Conservation (phyloP, 2,797 vertebrate genomes). For the Eptatretus atami region DNA sequence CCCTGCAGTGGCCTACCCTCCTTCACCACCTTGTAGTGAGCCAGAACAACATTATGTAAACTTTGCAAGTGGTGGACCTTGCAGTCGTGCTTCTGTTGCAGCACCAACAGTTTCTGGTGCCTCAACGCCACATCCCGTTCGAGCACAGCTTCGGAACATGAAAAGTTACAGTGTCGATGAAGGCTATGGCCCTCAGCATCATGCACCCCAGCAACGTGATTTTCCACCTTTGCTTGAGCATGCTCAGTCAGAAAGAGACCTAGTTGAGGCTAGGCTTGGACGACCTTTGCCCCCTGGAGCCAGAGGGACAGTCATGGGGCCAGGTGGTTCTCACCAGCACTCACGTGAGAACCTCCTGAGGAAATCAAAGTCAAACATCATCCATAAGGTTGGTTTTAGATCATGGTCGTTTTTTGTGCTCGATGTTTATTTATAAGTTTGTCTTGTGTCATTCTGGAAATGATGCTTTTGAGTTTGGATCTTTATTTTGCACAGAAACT, state of each 20-base stretch:
- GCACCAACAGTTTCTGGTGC: not conserved
- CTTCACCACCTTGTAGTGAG: slow-evolving; percentile 4
- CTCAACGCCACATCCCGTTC: not conserved
- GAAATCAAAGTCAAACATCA: not conserved
- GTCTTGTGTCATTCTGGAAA: too few relatives aligned
- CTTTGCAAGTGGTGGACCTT: not conserved
- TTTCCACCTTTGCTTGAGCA: not conserved
- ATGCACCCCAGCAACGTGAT: not conserved
- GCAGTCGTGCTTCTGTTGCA: slow-evolving; percentile 8
- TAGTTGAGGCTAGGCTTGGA: not conserved
- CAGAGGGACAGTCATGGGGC: too few relatives aligned
- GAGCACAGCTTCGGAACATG: slow-evolving; percentile 4
- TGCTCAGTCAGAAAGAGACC: not conserved
- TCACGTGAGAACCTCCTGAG: slow-evolving; percentile 1
- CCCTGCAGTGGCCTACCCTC: slow-evolving; percentile 1
- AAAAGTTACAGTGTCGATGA: not conserved
- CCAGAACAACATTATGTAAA: slow-evolving; percentile 4
- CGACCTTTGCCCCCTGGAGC: too few relatives aligned
- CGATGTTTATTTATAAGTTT: too few relatives aligned
- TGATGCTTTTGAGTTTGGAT: too few relatives aligned
- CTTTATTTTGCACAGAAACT: too few relatives aligned
- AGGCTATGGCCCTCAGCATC: not conserved
- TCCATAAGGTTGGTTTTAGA: too few relatives aligned
- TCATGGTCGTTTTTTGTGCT: too few relatives aligned
- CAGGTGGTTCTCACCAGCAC: not conserved